Base-by-base conservation (phyloP, 2,113 vertebrate genomes). In the Xenopus laevis region DNA sequence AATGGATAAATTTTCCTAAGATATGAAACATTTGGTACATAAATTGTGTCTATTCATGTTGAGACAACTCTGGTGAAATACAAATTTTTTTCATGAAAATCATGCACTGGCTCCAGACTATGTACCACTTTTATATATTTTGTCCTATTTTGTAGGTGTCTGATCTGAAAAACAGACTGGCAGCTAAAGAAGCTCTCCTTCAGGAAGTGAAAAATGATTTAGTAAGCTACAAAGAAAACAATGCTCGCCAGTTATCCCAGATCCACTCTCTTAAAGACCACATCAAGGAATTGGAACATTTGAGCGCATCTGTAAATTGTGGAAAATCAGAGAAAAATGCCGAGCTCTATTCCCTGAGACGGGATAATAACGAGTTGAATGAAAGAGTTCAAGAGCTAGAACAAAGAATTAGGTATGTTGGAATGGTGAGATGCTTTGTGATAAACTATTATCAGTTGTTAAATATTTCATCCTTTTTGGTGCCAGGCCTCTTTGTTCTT, bases 121-220 rank as follows among this genome's bases (percentile, higher is more conserved):
- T 50, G 47, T 4, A 16, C 47, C 47, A 9, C 10, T 6, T 50
- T 50, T 16, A 15, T n/a, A 50, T 50, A 50, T 50, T 50, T 3
- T 50, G 47, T 15, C 0, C n/a, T 65, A 62, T 15, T 80, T 70
- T 66, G 47, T 75, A 86, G 80, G 23, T 80, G 23, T 84, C 80
- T 70, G 79, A 84, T 81, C 80, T 88, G 65, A 80, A 79, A 76
- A 85, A 70, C 23, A 81, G 82, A 9, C 59, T 86, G 57, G 10
- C 81, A 55, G 53, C 71, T 2, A 79, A 86, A 79, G 82, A 86
- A 71, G 70, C 44, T 47, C 77, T 72, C 21, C 72, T 84, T 58
- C 79, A 81, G 77, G 68, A 81, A 52, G 72, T 79, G 16, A 82
- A 83, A 65, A 77, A 44, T 13, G 79, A 88, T 21, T 50, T 86